Percentiles rank a stretch among this genome's conserved stretches.
phyloP scores from a whole-genome alignment of 1,140 invertebrate species.

The Gerris buenoi region DNA sequence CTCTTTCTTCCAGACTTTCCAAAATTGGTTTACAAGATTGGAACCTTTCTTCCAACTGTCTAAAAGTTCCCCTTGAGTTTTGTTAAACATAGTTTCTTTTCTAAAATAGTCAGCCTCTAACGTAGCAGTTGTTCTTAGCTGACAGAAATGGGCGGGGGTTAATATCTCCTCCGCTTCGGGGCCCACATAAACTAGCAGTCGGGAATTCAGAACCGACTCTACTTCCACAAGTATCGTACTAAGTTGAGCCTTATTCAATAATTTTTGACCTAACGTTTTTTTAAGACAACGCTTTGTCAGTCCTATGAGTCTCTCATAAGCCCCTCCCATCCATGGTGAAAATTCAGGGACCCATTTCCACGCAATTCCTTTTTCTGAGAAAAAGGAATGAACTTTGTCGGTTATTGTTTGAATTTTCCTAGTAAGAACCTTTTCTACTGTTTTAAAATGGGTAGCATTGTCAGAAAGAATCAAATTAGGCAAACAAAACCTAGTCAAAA shows the following conservation, averaged over 20 bases:
- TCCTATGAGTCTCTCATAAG: no score
- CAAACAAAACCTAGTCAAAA: not conserved
- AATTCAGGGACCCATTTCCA: no score
- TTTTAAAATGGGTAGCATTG: not conserved
- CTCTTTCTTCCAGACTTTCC: not conserved
- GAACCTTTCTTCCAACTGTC: not conserved
- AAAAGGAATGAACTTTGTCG: not conserved
- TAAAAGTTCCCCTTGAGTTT: not conserved
- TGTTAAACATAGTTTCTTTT: not conserved
- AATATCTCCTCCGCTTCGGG: not conserved
- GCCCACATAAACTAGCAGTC: not conserved
- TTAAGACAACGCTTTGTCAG: no score
- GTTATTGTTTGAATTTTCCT: not conserved
- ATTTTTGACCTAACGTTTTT: no score
- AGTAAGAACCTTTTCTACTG: not conserved
- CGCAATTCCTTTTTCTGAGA: no score
- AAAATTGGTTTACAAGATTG: not conserved
- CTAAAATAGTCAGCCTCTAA: not conserved
- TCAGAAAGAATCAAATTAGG: not conserved
- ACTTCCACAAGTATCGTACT: not conserved
- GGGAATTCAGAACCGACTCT: not conserved
- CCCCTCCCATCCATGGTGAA: no score
- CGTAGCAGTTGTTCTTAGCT: not conserved
- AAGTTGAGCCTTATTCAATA: no score
- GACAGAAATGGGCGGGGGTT: not conserved